Evolutionary conservation across 2,888 invertebrate genomes (phyloP).

Genomic region (Stomorhina lunata): DNA sequence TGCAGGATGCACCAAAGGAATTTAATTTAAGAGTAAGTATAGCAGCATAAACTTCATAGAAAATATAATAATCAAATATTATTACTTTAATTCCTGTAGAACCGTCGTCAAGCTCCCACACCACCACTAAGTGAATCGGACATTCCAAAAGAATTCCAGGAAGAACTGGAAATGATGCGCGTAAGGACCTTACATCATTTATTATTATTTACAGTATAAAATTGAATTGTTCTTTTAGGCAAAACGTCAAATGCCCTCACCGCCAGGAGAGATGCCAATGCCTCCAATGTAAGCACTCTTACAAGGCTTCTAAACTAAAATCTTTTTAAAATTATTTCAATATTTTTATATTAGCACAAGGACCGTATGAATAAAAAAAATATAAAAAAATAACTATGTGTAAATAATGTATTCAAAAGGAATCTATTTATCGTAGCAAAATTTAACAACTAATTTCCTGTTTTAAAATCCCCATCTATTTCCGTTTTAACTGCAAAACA

Average conservation of each 20-base stretch:
- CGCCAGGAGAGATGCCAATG: slow-evolving; percentile 34
- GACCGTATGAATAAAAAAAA: slow-evolving; percentile 46
- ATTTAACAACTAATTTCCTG: slow-evolving; percentile 26
- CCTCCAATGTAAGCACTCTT: slow-evolving; percentile 21
- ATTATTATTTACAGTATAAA: neutral
- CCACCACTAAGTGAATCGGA: slow-evolving; percentile 16
- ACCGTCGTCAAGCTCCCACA: slow-evolving; percentile 33
- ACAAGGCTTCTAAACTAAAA: neutral
- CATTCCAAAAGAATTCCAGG: neutral
- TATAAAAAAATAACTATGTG: neutral
- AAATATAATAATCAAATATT: neutral
- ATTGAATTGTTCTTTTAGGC: neutral
- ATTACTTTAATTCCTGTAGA: neutral
- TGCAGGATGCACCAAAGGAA: neutral
- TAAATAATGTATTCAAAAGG: neutral
- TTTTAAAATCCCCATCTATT: slow-evolving; percentile 23
- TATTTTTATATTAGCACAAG: neutral
- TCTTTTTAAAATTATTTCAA: neutral
- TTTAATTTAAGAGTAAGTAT: slow-evolving; percentile 9
- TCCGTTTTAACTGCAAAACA: slow-evolving; percentile 14
- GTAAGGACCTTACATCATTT: neutral
- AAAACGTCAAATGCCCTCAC: slow-evolving; percentile 45
- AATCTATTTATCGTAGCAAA: neutral
- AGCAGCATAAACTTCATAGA: neutral
- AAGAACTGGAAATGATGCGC: neutral